These are phyloP conservation scores for Bettongia penicillata DNA, from an alignment of 2,113 vertebrate genomes.

Conservation along the genomic window DNA sequence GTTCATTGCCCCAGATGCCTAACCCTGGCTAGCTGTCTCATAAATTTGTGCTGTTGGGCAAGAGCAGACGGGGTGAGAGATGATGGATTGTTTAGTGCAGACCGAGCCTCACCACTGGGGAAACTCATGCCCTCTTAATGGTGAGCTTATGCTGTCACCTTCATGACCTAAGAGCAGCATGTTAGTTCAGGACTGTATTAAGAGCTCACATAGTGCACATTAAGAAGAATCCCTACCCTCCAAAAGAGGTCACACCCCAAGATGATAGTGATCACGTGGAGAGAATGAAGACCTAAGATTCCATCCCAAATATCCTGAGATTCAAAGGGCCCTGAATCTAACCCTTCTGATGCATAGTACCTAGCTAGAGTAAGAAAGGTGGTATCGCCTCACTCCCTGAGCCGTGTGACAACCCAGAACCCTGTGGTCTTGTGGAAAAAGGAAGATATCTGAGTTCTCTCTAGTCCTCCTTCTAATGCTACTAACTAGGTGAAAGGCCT, in stretches of 20 bases:
- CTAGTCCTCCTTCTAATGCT: not conserved
- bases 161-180: not conserved
- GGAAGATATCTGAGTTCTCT: not conserved
- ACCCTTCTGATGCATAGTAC: not conserved
- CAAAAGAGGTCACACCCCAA: not conserved
- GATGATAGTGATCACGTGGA: not conserved
- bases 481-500: not conserved
- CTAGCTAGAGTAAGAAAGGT: not conserved
- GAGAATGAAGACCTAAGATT: not conserved
- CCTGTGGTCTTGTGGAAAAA: not conserved
- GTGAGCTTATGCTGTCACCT: not conserved
- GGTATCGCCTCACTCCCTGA: not conserved
- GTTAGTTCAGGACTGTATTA: not conserved
- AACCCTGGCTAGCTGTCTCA: not conserved
- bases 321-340: not conserved
- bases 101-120: not conserved
- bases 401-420: not conserved
- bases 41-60: not conserved
- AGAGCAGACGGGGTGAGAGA: not conserved
- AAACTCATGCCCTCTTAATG: not conserved
- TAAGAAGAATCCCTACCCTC: not conserved
- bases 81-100: not conserved
- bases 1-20: not conserved
- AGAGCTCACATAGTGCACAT: not conserved
- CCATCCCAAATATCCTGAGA: not conserved